These are phyloP conservation scores for Branchinecta lynchi DNA, from an alignment of 1,140 invertebrate genomes.

Conservation along the genomic window DNA sequence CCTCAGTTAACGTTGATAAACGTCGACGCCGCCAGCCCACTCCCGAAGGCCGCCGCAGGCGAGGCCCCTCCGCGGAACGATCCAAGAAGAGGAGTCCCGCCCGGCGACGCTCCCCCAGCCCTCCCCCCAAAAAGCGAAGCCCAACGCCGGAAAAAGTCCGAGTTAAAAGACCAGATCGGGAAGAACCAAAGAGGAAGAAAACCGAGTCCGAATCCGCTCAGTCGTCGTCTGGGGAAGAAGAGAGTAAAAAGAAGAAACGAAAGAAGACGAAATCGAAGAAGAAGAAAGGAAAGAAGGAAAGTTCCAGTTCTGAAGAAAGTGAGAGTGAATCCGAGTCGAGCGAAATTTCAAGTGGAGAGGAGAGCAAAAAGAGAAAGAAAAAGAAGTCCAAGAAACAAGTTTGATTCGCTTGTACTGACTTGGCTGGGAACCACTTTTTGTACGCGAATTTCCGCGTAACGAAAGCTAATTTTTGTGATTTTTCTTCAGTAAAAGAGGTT, in stretches of 20 bases:
- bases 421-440: too few relatives aligned
- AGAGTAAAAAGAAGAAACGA: background rate
- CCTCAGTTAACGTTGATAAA: background rate
- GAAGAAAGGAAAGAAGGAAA: background rate
- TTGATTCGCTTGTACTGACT: too few relatives aligned
- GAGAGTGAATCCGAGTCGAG: background rate
- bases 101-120: background rate
- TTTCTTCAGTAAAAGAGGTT: too few relatives aligned
- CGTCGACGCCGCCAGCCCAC: background rate
- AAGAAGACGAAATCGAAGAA: background rate
- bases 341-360: background rate
- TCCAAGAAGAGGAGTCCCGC: background rate
- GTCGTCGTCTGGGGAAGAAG: background rate
- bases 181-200: background rate
- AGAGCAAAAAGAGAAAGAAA: background rate
- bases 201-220: background rate
- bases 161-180: background rate
- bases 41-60: background rate
- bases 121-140: background rate
- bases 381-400: background rate
- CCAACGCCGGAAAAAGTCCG: background rate
- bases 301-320: background rate
- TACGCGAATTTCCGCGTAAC: too few relatives aligned
- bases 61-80: background rate
- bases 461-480: too few relatives aligned